Percentiles rank a stretch among this genome's conserved stretches.
phyloP scores from a whole-genome alignment of 1,140 invertebrate genomes.

The Gryllus bimaculatus region DNA sequence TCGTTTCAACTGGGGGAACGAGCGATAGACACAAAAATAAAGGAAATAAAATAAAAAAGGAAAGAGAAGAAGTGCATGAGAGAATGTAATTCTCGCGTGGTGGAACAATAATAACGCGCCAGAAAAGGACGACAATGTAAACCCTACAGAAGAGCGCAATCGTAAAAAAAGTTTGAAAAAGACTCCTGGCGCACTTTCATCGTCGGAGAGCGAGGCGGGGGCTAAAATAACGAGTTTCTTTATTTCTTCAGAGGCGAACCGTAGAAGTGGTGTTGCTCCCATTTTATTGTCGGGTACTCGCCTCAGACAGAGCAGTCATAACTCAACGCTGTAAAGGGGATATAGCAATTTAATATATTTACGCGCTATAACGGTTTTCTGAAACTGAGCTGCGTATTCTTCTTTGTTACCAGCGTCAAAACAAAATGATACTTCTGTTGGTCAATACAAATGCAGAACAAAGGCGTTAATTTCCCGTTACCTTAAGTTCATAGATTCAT shows the following conservation, averaged over 20 bases:
- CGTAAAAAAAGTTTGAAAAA: constrained; percentile 2
- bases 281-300: not conserved
- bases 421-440: too few species aligned
- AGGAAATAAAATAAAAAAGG: constrained; percentile 3
- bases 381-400: too few species aligned
- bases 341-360: not conserved
- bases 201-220: not conserved
- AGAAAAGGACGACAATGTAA: not conserved
- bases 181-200: not conserved
- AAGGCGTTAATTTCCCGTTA: too few species aligned
- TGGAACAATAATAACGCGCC: constrained; percentile 3
- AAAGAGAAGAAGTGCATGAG: not conserved
- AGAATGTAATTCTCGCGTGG: constrained; percentile 1
- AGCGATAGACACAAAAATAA: constrained; percentile 5
- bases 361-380: not conserved
- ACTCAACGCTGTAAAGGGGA: not conserved
- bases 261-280: not conserved
- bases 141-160: not conserved
- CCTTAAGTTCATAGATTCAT: too few species aligned
- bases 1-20: constrained; percentile 2
- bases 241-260: not conserved
- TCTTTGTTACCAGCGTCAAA: too few species aligned
- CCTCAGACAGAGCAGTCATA: not conserved
- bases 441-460: too few species aligned
- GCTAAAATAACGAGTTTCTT: not conserved